These are phyloP conservation scores for Novumbra hubbsi DNA, from an alignment of 2,797 vertebrate genomes.

Conservation along the genomic window DNA sequence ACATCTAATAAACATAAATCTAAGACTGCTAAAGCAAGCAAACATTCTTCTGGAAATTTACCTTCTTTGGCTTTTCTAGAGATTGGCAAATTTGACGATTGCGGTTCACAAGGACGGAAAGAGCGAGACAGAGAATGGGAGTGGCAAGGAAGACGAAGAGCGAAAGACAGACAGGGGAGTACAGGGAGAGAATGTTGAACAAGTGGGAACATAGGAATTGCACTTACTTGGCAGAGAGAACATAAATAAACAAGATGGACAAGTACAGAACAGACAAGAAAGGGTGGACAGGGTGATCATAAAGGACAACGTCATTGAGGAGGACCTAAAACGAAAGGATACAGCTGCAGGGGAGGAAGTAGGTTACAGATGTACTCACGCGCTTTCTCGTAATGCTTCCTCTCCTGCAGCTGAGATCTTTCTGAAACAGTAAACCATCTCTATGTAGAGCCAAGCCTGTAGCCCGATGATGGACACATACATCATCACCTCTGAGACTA, in stretches of 20 bases:
- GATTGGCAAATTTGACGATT: constrained; percentile 1
- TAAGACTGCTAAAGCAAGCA: not conserved
- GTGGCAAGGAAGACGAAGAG: not conserved
- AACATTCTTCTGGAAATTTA: not conserved
- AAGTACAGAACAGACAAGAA: not conserved
- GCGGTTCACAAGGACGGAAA: not conserved
- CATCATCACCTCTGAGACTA: constrained; percentile 94
- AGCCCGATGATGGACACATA: constrained; percentile 91
- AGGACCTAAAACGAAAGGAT: not conserved
- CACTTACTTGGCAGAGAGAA: not conserved
- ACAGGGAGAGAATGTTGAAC: not conserved
- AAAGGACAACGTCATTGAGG: not conserved
- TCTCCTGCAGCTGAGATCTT: constrained; percentile 86
- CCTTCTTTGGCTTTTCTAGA: constrained; percentile 6
- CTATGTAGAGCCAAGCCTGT: constrained; percentile 90
- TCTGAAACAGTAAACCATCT: constrained; percentile 94
- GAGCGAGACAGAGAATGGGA: not conserved
- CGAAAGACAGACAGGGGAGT: constrained; percentile 2
- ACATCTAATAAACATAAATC: not conserved
- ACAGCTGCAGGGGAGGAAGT: not conserved
- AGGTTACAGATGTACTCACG: constrained; percentile 70
- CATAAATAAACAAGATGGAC: not conserved
- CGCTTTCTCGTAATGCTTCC: constrained; percentile 86
- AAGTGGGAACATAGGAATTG: not conserved
- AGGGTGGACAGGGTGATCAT: not conserved